These are phyloP conservation scores for Xyliphius kryptos DNA, from an alignment of 2,113 vertebrate species.

Conservation along the genomic window DNA sequence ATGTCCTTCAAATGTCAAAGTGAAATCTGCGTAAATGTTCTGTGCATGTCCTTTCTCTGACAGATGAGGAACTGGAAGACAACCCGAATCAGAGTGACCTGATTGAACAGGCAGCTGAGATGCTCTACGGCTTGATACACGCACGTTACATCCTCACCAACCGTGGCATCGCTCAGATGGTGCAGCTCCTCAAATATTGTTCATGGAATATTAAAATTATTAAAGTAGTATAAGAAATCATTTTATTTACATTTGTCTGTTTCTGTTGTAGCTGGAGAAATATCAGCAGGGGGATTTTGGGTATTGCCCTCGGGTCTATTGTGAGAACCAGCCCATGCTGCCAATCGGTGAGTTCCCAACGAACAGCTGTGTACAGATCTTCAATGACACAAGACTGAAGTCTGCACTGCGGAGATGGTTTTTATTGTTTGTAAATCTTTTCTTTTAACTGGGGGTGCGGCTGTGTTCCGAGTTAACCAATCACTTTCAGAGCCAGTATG, in stretches of 20 bases:
- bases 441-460: too few species aligned
- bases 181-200: conserved; percentile 45
- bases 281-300: conserved; percentile 93
- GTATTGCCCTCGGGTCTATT: conserved; percentile 87
- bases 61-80: conserved; percentile 89
- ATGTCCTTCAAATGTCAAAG: too few species aligned
- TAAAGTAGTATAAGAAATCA: too few species aligned
- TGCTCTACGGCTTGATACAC: conserved; percentile 90
- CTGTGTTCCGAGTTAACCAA: too few species aligned
- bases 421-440: too few species aligned
- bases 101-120: conserved; percentile 91
- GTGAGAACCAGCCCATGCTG: conserved; percentile 94
- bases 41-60: too few species aligned
- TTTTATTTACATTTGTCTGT: not conserved
- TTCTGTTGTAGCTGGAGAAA: conserved; percentile 77
- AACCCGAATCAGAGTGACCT: conserved; percentile 94
- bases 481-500: too few species aligned
- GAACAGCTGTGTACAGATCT: too few species aligned
- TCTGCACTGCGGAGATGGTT: too few species aligned
- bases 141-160: conserved; percentile 93
- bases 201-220: too few species aligned
- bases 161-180: conserved; percentile 91
- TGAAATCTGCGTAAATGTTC: too few species aligned
- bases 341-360: conserved; percentile 91
- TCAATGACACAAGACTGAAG: too few species aligned